Base-by-base conservation (phyloP, 2,113 vertebrate species). In the Gavialis gangeticus region DNA sequence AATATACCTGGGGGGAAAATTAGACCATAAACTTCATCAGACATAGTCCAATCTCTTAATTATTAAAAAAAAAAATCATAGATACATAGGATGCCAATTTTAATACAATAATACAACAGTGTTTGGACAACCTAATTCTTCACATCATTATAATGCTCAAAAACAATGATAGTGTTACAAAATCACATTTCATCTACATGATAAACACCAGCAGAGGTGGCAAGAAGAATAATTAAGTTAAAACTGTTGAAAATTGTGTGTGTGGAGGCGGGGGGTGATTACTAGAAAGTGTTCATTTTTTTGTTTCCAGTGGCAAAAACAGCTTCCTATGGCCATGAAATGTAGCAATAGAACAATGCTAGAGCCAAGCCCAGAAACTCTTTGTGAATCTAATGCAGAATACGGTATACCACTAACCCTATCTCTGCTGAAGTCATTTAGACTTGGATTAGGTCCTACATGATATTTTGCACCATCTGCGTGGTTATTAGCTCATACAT, bases 371-470 rank as follows among this genome's bases (percentile, higher is more conserved):
- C 66, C 22, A 71, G 28, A 8, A 71, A 85, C 5, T 30, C 19
- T 78, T 56, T 92, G 76, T 90, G 91, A 46, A 18, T 34, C 4
- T 67, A 69, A 30, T 69, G 66, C 21, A 78, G 71, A 85, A 56
- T 79, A 37, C 28, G 22, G 75, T 24, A 21, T 90, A 93, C 88
- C 58, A 7, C 69, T 92, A 25, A 15, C 92, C 91, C 84, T 18
- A 2, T 17, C 71, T 21, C 15, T 91, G 54, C 75, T 93, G 82
- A 87, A 87, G 54, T 62, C 19, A 87, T 18, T 24, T 64, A 56
- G 91, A 85, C 91, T 83, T 90, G 86, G 28, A 81, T 96, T 82
- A 82, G n/a, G 73, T 78, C 10, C 46, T 84, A 14, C 30, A 66
- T 69, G 81, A 58, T 30, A 56, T 93, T 76, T 67, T 69, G 58